A percentile compares a stretch with the other conserved stretches of the same genome.
phyloP scores from a whole-genome alignment of 2,797 vertebrate species.

The Enteromius trimaculatus region DNA sequence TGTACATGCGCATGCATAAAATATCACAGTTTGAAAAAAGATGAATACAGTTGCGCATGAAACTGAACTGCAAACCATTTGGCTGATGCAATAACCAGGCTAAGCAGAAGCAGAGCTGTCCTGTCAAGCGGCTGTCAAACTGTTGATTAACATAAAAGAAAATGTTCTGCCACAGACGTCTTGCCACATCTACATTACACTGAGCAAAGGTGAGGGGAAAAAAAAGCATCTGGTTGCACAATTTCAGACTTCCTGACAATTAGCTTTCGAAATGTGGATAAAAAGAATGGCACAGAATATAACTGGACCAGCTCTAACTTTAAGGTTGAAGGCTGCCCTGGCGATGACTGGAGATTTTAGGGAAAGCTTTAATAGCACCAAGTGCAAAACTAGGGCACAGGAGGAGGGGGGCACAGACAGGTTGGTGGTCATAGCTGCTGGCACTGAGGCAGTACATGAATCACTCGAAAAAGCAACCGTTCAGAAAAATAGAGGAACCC shows the following conservation, averaged over 20 bases:
- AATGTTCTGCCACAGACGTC: slow-evolving; percentile 18
- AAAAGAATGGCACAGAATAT: slow-evolving; percentile 5
- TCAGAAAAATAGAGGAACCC: slow-evolving; percentile 22
- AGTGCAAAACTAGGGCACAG: slow-evolving; percentile 49
- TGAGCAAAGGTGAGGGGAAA: slow-evolving; percentile 15
- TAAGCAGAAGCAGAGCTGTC: background rate
- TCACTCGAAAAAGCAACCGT: slow-evolving; percentile 49
- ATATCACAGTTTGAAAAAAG: slow-evolving; percentile 6
- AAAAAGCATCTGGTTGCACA: slow-evolving; percentile 5
- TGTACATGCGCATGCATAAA: slow-evolving; percentile 30
- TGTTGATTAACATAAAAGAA: slow-evolving; percentile 25
- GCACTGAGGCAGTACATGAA: slow-evolving; percentile 68
- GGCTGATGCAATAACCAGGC: background rate
- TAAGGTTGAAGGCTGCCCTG: slow-evolving; percentile 8
- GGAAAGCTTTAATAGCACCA: slow-evolving; percentile 25
- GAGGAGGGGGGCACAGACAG: slow-evolving; percentile 11
- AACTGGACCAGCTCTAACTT: background rate
- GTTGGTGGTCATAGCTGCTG: slow-evolving; percentile 59
- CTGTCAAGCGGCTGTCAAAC: slow-evolving; percentile 3
- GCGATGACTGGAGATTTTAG: background rate
- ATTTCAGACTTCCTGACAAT: slow-evolving; percentile 21
- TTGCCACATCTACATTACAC: slow-evolving; percentile 11
- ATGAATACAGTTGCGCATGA: background rate
- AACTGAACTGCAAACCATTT: slow-evolving; percentile 9
- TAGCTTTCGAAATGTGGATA: slow-evolving; percentile 36